A percentile compares a stretch with the other conserved stretches of the same genome.
Evolutionary conservation across 2,888 invertebrate species (phyloP).

Genomic region (Ecliptopera silaceata): DNA sequence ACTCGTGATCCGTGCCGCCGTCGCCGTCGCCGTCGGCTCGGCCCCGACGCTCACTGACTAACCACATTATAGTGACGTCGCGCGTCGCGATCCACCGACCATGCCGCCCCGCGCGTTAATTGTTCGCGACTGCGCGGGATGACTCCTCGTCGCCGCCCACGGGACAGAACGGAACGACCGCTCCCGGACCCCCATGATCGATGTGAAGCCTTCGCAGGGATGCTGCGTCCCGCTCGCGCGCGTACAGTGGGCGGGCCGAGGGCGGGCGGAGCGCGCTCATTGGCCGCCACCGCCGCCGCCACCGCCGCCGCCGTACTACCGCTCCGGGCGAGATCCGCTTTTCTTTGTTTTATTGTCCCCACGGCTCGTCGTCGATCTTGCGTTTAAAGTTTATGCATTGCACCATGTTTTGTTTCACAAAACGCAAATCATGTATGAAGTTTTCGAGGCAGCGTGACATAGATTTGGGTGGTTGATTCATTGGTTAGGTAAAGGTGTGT

Average conservation of each 20-base stretch:
- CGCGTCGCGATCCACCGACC: slow-evolving; percentile 64
- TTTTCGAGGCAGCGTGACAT: slow-evolving; percentile 74
- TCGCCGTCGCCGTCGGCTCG: slow-evolving; percentile 81
- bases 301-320: slow-evolving; percentile 47
- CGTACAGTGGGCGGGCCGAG: slow-evolving; percentile 52
- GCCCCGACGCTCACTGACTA: slow-evolving; percentile 85
- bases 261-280: slow-evolving; percentile 46
- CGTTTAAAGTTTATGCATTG: slow-evolving; percentile 82
- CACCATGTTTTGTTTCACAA: slow-evolving; percentile 80
- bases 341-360: slow-evolving; percentile 83
- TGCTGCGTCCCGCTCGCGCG: slow-evolving; percentile 67
- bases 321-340: slow-evolving; percentile 73
- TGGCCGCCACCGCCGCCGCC: slow-evolving; percentile 43
- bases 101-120: slow-evolving; percentile 77
- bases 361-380: slow-evolving; percentile 80
- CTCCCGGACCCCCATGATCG: slow-evolving; percentile 74
- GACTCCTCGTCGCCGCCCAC: slow-evolving; percentile 68
- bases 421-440: slow-evolving; percentile 77
- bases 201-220: slow-evolving; percentile 73
- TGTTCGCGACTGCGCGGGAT: slow-evolving; percentile 81
- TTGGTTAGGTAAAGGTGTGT: slow-evolving; percentile 45
- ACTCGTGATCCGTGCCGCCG: slow-evolving; percentile 71
- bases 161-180: slow-evolving; percentile 71
- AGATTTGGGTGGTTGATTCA: slow-evolving; percentile 55
- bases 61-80: slow-evolving; percentile 85